These are phyloP conservation scores for Zapus hudsonius DNA, from an alignment of 2,113 vertebrate genomes.

Conservation along the genomic window DNA sequence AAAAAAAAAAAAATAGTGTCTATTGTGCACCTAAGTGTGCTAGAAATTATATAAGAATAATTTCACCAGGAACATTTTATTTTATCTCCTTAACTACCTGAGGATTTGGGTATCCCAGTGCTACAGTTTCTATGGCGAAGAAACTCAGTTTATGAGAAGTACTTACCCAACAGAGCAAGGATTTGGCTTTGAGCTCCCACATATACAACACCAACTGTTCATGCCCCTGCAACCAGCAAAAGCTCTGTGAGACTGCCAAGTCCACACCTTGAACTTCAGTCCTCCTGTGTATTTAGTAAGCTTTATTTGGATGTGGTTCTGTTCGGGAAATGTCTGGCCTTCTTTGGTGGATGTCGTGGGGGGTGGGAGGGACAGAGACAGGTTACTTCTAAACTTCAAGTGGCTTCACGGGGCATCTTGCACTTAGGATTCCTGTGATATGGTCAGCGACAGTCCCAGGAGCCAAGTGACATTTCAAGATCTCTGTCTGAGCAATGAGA, in stretches of 20 bases:
- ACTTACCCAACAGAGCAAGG: background rate
- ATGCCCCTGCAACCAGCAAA: background rate
- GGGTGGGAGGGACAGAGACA: background rate
- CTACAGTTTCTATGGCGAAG: background rate
- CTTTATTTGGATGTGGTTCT: background rate
- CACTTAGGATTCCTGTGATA: background rate
- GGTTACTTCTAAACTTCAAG: background rate
- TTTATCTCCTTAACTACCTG: background rate
- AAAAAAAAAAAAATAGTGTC: conserved; percentile 17
- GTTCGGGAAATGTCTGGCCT: background rate
- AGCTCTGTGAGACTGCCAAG: background rate
- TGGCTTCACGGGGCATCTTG: background rate
- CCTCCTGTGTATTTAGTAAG: background rate
- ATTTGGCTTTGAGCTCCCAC: background rate
- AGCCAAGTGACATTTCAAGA: background rate
- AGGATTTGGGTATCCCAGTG: background rate
- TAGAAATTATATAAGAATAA: background rate
- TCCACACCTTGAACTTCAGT: background rate
- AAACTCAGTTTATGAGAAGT: conserved; percentile 16
- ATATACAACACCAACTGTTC: background rate
- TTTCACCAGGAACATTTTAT: background rate
- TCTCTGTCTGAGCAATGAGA: background rate
- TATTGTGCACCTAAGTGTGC: background rate
- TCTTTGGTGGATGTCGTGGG: background rate
- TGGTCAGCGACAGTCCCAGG: background rate